Base-by-base conservation (phyloP, 2,888 invertebrate genomes). In the Dryocosmus kuriphilus region DNA sequence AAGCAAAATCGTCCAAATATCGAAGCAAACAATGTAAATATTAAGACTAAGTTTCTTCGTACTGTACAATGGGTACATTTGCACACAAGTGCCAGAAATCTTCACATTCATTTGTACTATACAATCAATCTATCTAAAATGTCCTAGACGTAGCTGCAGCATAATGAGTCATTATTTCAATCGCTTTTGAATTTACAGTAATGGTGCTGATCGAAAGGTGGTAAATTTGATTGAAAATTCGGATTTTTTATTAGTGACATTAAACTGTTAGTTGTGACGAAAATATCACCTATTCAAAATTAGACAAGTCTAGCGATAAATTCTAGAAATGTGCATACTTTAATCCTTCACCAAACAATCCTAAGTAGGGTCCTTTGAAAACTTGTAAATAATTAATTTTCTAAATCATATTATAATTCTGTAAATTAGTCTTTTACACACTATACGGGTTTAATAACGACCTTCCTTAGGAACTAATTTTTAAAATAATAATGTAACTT, bases 71-170 rank as follows among this genome's bases (percentile, higher is more conserved):
- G 71, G 19, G 30, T 41, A 27, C 16, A 67, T 67, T 38, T 67
- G 46, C 30, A 46, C n/a, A 19, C 30, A 19, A 71, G 67, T 71
- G 67, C 46, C 27, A 65, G 32, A 71, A 71, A 51, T 71, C n/a
- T 71, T 71, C 71, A 51, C 71, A 71, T 51, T 71, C 71, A 51
- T 71, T 71, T 71, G 71, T 71, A 71, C 71, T 71, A 71, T 71
- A 71, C 46, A 71, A 71, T 71, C 65, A 65, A 62, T 62, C 35
- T 38, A 65, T 65, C 41, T 65, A 65, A 71, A 71, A 51, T 71
- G 51, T 51, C 51, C 51, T 32, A 32, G 32, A 30, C 22, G 30
- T 71, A 71, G 71, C 46, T 71, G 71, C 51, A 71, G 27, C 71
- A 32, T 51, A 51, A 22, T 51, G 30, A 71, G 71, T 55, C 51